Evolutionary conservation across 2,888 invertebrate genomes (phyloP).

Genomic region (Leistus spinibarbis): DNA sequence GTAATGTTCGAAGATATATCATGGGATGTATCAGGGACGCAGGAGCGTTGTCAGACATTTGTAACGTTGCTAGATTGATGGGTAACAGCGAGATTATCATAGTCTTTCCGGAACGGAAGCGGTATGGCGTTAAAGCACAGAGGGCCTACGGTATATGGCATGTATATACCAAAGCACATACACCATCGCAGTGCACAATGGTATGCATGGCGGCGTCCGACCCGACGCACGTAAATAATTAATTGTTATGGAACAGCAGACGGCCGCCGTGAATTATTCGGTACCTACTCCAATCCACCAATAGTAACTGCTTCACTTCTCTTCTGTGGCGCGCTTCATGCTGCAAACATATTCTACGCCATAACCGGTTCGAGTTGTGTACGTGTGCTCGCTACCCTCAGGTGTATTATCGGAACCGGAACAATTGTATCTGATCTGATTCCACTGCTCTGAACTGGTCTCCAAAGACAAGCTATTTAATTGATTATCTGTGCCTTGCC

Average conservation of each 20-base stretch:
- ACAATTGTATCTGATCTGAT: constrained; percentile 33
- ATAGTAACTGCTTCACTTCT: not conserved
- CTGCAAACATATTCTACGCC: not conserved
- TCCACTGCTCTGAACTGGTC: constrained; percentile 17
- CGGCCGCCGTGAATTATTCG: constrained; percentile 29
- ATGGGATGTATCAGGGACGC: not conserved
- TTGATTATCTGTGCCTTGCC: not conserved
- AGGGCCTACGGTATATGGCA: not conserved
- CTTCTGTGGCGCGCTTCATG: not conserved
- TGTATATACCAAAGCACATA: not conserved
- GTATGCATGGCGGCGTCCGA: constrained; percentile 6
- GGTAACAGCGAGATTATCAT: constrained; percentile 22
- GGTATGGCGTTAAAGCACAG: constrained; percentile 12
- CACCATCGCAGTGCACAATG: constrained; percentile 7
- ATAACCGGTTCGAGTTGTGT: not conserved
- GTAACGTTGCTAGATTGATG: constrained; percentile 26
- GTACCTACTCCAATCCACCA: not conserved
- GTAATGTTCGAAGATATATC: not conserved
- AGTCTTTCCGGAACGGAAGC: constrained; percentile 28
- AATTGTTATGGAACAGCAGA: constrained; percentile 32
- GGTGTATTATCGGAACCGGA: constrained; percentile 26
- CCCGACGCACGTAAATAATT: constrained; percentile 31
- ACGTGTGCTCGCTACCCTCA: constrained; percentile 2
- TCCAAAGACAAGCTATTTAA: constrained; percentile 25
- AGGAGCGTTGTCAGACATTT: not conserved